Evolutionary conservation across 1,140 invertebrate genomes (phyloP).

Genomic region (Lordiphosa stackelbergi): DNA sequence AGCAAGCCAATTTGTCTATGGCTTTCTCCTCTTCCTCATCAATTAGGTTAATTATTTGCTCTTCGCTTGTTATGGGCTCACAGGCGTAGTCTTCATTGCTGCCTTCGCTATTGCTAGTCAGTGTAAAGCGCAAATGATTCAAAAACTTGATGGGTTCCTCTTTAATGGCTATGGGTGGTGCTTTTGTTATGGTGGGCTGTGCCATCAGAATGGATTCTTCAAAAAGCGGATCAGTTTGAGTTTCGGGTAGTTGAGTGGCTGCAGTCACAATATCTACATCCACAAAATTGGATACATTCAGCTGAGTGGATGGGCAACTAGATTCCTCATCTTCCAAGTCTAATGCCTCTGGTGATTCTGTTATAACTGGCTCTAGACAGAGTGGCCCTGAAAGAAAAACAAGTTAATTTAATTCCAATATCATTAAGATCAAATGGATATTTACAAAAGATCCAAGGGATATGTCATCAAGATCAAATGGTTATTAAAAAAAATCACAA

Average conservation of each 20-base stretch:
- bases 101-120: background rate
- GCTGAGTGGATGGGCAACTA: conserved; percentile 9
- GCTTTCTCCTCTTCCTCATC: background rate
- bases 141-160: conserved; percentile 11
- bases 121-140: conserved; percentile 11
- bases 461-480: too few relatives aligned
- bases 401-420: too few relatives aligned
- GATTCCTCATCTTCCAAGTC: background rate
- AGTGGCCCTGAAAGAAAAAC: background rate
- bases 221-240: conserved; percentile 12
- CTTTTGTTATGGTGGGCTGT: background rate
- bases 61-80: conserved; percentile 7
- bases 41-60: conserved; percentile 14
- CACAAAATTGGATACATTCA: conserved; percentile 5
- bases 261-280: background rate
- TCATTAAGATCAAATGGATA: too few relatives aligned
- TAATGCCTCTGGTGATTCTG: too few relatives aligned
- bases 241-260: background rate
- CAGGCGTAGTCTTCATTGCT: conserved; percentile 5
- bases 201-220: background rate
- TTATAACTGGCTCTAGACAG: background rate
- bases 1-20: conserved; percentile 9
- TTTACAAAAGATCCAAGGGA: too few relatives aligned
- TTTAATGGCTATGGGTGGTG: conserved; percentile 3
- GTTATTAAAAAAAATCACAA: too few relatives aligned